phyloP scores from a whole-genome alignment of 2,113 vertebrate species.

The Corynorhinus townsendii region DNA sequence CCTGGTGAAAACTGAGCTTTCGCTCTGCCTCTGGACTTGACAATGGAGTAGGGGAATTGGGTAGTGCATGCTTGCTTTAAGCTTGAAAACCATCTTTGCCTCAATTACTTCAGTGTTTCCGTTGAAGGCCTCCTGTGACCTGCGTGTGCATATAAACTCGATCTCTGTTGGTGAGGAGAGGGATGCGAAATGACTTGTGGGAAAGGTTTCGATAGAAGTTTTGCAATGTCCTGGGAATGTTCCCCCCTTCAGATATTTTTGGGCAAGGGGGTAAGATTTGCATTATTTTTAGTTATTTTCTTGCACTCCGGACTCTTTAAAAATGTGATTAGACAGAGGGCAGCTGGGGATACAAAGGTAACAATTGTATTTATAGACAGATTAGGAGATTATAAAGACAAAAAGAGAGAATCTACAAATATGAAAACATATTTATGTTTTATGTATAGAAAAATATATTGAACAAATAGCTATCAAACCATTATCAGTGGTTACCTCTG shows the following conservation, averaged over 20 bases:
- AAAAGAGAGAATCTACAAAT: neutral
- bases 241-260: neutral
- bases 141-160: neutral
- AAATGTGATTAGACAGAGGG: neutral
- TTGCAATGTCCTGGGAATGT: neutral
- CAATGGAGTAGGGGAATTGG: neutral
- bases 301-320: neutral
- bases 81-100: neutral
- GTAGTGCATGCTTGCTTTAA: neutral
- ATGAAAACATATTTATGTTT: neutral
- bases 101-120: neutral
- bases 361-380: neutral
- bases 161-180: neutral
- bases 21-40: neutral
- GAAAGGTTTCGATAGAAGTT: neutral
- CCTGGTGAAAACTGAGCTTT: neutral
- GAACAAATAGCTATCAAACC: neutral
- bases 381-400: neutral
- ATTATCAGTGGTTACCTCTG: neutral
- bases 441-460: neutral
- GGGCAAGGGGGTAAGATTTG: neutral
- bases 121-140: neutral
- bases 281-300: neutral
- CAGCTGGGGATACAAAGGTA: neutral
- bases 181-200: neutral